Percentiles rank a stretch among this genome's conserved stretches.
phyloP scores from a whole-genome alignment of 2,113 vertebrate species.

The Oncorhynchus tshawytscha region DNA sequence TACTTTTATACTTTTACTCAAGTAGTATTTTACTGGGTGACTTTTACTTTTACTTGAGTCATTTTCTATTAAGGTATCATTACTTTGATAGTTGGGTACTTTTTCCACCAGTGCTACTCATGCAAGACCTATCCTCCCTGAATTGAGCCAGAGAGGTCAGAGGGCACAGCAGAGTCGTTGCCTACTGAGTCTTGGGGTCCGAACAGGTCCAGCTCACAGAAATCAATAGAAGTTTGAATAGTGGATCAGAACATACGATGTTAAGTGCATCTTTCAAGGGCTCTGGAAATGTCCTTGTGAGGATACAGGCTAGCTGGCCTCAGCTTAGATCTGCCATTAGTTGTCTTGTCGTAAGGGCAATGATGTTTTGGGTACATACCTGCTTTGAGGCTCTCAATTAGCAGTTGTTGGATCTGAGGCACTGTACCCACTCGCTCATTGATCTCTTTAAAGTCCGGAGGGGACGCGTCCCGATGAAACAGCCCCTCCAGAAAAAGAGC shows the following conservation, averaged over 20 bases:
- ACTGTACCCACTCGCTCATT: slow-evolving; percentile 32
- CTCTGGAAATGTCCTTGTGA: too few relatives aligned
- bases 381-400: slow-evolving; percentile 57
- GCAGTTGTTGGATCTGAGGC: slow-evolving; percentile 61
- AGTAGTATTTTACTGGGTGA: too few relatives aligned
- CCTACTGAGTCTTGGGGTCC: neutral
- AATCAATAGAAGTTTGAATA: slow-evolving; percentile 41
- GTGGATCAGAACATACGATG: too few relatives aligned
- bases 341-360: too few relatives aligned
- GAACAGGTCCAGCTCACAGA: slow-evolving; percentile 58
- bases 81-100: too few relatives aligned
- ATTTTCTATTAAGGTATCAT: too few relatives aligned
- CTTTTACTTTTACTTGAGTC: too few relatives aligned
- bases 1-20: too few relatives aligned
- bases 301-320: too few relatives aligned
- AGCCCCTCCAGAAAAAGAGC: slow-evolving; percentile 65
- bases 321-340: too few relatives aligned
- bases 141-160: slow-evolving; percentile 13
- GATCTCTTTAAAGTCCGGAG: slow-evolving; percentile 36
- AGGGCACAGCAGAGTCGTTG: slow-evolving; percentile 1
- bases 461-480: slow-evolving; percentile 39
- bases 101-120: too few relatives aligned
- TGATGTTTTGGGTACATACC: slow-evolving; percentile 36
- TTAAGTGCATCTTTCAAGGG: too few relatives aligned
- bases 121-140: slow-evolving; percentile 32